phyloP scores from a whole-genome alignment of 2,888 invertebrate genomes.

The Pristionchus japonicus region DNA sequence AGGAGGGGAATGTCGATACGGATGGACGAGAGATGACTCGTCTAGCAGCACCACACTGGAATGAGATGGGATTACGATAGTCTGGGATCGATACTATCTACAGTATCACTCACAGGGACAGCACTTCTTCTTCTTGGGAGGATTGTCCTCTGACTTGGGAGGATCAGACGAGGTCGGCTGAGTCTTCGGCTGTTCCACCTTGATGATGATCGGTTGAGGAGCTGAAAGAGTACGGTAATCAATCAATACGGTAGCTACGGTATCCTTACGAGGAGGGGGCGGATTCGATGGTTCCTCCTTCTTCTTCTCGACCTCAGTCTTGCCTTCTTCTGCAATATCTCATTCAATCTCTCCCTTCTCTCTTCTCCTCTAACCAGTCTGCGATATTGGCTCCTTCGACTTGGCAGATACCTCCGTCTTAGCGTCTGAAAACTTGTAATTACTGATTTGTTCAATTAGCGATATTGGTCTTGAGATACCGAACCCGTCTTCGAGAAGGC shows the following conservation, averaged over 20 bases:
- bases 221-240: background rate
- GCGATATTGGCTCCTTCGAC: background rate
- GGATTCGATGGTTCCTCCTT: background rate
- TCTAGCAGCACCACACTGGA: conserved; percentile 29
- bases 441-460: background rate
- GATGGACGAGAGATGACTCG: background rate
- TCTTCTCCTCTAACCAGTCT: no score
- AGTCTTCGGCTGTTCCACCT: conserved; percentile 2
- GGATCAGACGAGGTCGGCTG: conserved; percentile 6
- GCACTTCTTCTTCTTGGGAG: background rate
- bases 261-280: background rate
- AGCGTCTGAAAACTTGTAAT: background rate
- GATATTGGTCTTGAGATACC: background rate
- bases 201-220: background rate
- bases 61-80: background rate
- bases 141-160: background rate
- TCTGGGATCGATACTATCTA: background rate
- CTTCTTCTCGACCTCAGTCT: background rate
- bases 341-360: background rate
- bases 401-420: background rate
- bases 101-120: background rate
- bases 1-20: background rate
- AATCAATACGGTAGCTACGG: background rate
- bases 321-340: no score
- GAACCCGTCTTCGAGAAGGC: conserved; percentile 21